Evolutionary conservation across 2,113 vertebrate species (phyloP), one percentile per base, ranked within the genome.

Genomic region (Centropus bengalensis): DNA sequence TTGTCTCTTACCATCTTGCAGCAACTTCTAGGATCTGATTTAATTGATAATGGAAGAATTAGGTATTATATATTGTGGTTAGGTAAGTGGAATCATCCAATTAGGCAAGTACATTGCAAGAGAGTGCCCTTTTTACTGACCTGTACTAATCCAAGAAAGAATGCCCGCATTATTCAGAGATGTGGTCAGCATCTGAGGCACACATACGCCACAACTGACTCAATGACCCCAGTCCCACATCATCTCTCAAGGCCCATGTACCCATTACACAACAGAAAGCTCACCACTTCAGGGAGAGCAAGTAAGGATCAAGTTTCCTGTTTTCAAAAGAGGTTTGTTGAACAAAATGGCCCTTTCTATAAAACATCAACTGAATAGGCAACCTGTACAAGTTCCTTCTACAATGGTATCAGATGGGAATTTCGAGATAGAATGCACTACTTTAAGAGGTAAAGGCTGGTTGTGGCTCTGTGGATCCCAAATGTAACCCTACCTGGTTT

Each of bases 121-220:
- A 82, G 54, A 85, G 59, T 64, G 71, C 83, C 78, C 91, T 82
- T 93, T 93, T 36, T 74, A 88, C 73, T 24, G 76, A 94, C 89
- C 91, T 83, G 68, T 84, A 74, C 76, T 96, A 93, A 96, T 91
- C 51, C 76, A 84, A 63, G 78, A 56, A 96, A 94, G 93, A 97
- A 95, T 83, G 90, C 56, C 10, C 1, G 2, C 86, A 47, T 94
- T 91, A 87, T 94, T 90, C 81, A 86, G 89, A 69, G 86, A 95
- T 92, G 86, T 75, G 77, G 68, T 78, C 82, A 96, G 77, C 59
- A 78, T 93, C 79, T 94, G 86, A 82, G 85, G 88, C 81, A 93
- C 84, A 56, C 51, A 62, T 66, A 89, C 1, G 79, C 77, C 83
- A 60, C 67, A 63, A 12, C 7, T 86, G 91, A 91, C 93, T 91